Conservation (phyloP, 2,888 invertebrate species). For the Phoenoteleia sp. region DNA sequence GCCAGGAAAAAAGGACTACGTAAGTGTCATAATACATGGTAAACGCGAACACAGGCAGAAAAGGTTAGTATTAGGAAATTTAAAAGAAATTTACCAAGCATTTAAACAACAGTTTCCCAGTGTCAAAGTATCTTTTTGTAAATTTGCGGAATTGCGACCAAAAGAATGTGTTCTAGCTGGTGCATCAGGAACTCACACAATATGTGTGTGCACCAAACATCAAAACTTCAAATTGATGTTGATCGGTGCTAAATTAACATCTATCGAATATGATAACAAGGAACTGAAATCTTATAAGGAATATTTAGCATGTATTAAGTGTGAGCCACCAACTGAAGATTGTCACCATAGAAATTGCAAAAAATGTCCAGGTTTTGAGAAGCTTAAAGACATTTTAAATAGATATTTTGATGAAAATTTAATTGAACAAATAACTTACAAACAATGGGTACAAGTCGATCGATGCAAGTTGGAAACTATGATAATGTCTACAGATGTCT, state of each 20-base stretch:
- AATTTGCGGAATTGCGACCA: slow-evolving; percentile 24
- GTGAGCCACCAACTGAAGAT: neutral
- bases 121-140: slow-evolving; percentile 23
- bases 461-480: slow-evolving; percentile 67
- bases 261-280: neutral
- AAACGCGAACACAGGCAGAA: neutral
- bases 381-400: too few species aligned
- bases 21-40: neutral
- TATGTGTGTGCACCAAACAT: slow-evolving; percentile 22
- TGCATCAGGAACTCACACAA: slow-evolving; percentile 19
- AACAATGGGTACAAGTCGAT: slow-evolving; percentile 72
- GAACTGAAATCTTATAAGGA: slow-evolving; percentile 6
- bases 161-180: slow-evolving; percentile 17
- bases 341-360: slow-evolving; percentile 39
- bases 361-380: too few species aligned
- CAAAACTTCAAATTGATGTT: slow-evolving; percentile 36
- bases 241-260: neutral
- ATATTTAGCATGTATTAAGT: slow-evolving; percentile 8
- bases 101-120: neutral
- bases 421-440: slow-evolving; percentile 51
- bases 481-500: slow-evolving; percentile 58
- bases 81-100: neutral
- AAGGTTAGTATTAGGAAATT: slow-evolving; percentile 10
- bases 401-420: neutral
- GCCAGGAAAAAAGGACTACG: slow-evolving; percentile 15